Evolutionary conservation across 2,888 invertebrate genomes (phyloP).

Genomic region (Epirrhoe alternata): DNA sequence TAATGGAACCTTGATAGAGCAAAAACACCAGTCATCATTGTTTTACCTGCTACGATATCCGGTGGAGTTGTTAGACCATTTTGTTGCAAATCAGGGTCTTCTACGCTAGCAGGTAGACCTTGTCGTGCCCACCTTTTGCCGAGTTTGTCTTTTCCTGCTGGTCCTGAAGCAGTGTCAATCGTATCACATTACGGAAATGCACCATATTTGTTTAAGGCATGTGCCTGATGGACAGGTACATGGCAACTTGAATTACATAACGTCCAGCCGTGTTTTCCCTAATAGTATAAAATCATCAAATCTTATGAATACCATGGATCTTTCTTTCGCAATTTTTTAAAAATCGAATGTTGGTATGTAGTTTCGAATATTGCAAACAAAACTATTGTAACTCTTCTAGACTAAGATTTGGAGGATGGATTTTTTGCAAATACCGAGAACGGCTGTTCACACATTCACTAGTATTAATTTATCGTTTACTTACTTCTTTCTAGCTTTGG

Average conservation of each 20-base stretch:
- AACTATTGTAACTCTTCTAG: background rate
- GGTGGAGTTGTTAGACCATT: background rate
- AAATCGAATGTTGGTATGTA: too few species aligned
- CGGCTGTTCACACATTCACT: background rate
- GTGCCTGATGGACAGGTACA: too few species aligned
- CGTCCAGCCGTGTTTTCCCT: too few species aligned
- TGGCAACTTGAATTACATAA: too few species aligned
- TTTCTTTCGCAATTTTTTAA: too few species aligned
- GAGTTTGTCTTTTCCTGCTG: background rate
- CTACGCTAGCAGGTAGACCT: conserved; percentile 18
- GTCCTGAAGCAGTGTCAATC: conserved; percentile 12
- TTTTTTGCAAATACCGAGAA: background rate
- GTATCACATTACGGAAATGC: background rate
- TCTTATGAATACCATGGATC: too few species aligned
- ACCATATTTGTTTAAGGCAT: background rate
- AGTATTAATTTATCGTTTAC: background rate
- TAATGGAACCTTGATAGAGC: background rate
- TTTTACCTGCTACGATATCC: background rate
- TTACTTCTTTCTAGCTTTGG: conserved; percentile 19
- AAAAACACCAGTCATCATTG: background rate
- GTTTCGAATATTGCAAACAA: too few species aligned
- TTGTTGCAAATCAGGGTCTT: background rate
- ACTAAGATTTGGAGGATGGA: background rate
- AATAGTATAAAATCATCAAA: too few species aligned
- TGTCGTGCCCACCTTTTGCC: conserved; percentile 13